Evolutionary conservation across 2,797 vertebrate species (phyloP).

Genomic region (Okamejei kenojei): DNA sequence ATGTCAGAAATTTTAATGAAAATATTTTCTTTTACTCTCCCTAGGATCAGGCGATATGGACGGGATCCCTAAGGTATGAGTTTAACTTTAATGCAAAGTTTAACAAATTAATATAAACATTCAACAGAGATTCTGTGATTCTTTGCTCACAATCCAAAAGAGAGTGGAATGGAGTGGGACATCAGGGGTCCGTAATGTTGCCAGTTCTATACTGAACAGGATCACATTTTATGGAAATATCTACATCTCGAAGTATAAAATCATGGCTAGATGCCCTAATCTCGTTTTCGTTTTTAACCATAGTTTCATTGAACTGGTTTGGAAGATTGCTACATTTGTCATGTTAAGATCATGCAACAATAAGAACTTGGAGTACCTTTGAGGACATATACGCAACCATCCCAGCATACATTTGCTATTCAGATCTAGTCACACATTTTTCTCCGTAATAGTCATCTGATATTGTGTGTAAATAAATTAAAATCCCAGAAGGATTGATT

Average conservation of each 20-base stretch:
- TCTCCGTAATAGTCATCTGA: background rate
- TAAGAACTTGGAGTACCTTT: background rate
- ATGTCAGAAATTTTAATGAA: background rate
- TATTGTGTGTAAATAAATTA: background rate
- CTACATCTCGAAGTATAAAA: background rate
- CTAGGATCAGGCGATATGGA: conserved; percentile 95
- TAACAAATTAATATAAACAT: background rate
- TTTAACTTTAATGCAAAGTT: background rate
- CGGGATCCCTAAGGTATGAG: conserved; percentile 92
- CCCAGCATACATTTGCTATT: background rate
- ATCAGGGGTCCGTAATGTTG: background rate
- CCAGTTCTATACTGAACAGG: background rate
- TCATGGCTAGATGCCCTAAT: background rate
- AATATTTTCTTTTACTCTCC: conserved; percentile 40
- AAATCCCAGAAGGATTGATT: background rate
- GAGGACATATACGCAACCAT: background rate
- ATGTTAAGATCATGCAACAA: background rate
- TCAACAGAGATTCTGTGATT: background rate
- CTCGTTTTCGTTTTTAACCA: background rate
- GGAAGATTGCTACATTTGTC: background rate
- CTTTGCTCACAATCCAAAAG: background rate
- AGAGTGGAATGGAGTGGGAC: background rate
- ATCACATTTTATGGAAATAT: background rate
- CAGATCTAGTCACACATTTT: background rate
- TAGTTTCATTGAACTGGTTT: background rate